Base-by-base conservation (phyloP, 2,888 invertebrate genomes). In the Girardia tigrina region DNA sequence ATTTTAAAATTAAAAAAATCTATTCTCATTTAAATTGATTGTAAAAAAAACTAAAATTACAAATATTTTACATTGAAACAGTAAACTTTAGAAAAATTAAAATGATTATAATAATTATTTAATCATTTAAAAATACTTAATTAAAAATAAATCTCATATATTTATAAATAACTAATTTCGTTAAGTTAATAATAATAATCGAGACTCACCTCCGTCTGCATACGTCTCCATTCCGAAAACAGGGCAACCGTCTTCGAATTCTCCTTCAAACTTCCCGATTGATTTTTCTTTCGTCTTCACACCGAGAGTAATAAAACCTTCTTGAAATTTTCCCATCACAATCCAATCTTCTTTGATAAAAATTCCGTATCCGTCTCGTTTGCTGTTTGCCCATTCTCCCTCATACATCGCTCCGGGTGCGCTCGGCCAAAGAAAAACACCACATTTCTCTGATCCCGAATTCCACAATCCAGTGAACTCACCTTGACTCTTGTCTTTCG, bases 111-210 rank as follows among this genome's bases (percentile, higher is more conserved):
- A 36, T 36, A 36, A 36, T 36, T 12, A 36, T 36, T 71, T 16
- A 70, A 42, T 42, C 29, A 72, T 72, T 42, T 29, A 72, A 42
- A 72, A 16, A 72, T 72, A 72, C 29, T 42, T 72, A 72, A 27
- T 42, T 72, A 72, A 27, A 29, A 23, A 23, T 26, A 0, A 8
- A 0, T 20, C 20, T 73, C n/a, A 29, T 8, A 42, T 20, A 20
- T 73, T 20, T 36, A 26, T 8, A 16, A 0, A 4, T 42, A 26
- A 20, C n/a, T 69, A 0, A 20, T 89, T 90, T 0, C 42, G 42
- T 42, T 16, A 14, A 42, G 14, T 16, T 42, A 42, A 16, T 16
- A 42, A 42, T 16, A 16, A 42, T 42, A 42, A n/a, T n/a, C n/a
- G 16, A 42, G 42, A 16, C 42, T 16, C 73, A 73, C 74, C 74